Evolutionary conservation across 2,888 invertebrate species (phyloP).

Genomic region (Tipula vernalis): DNA sequence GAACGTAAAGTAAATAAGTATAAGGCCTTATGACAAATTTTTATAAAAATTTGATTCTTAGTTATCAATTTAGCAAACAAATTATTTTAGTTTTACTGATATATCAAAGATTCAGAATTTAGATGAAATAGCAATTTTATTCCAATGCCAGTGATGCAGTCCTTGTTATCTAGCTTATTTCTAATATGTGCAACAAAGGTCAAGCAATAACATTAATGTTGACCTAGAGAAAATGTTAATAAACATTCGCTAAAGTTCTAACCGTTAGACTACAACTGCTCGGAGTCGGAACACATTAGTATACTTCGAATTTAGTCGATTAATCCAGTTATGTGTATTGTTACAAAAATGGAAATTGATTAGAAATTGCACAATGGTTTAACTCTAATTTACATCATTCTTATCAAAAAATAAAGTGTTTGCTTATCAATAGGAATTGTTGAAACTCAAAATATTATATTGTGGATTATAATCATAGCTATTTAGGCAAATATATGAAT

Average conservation of each 20-base stretch:
- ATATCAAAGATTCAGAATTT: too few relatives aligned
- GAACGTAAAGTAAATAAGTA: too few relatives aligned
- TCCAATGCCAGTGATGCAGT: background rate
- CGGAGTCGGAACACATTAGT: background rate
- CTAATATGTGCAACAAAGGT: background rate
- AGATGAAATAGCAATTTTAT: too few relatives aligned
- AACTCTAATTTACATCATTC: background rate
- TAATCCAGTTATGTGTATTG: background rate
- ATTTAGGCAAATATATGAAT: background rate
- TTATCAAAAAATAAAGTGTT: background rate
- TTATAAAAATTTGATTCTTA: too few relatives aligned
- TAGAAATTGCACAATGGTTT: background rate
- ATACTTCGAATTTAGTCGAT: background rate
- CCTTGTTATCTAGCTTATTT: background rate
- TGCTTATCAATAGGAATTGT: background rate
- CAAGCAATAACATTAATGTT: background rate
- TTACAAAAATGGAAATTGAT: background rate
- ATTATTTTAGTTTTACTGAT: too few relatives aligned
- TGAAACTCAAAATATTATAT: background rate
- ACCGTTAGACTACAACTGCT: background rate
- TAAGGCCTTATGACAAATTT: too few relatives aligned
- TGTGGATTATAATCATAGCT: background rate
- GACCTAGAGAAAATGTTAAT: background rate
- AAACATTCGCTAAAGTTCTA: background rate
- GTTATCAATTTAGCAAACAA: too few relatives aligned